A percentile compares a stretch with the other conserved stretches of the same genome.
These are phyloP conservation scores for Hylia prasina DNA, from an alignment of 2,113 vertebrate genomes.

Conservation along the genomic window DNA sequence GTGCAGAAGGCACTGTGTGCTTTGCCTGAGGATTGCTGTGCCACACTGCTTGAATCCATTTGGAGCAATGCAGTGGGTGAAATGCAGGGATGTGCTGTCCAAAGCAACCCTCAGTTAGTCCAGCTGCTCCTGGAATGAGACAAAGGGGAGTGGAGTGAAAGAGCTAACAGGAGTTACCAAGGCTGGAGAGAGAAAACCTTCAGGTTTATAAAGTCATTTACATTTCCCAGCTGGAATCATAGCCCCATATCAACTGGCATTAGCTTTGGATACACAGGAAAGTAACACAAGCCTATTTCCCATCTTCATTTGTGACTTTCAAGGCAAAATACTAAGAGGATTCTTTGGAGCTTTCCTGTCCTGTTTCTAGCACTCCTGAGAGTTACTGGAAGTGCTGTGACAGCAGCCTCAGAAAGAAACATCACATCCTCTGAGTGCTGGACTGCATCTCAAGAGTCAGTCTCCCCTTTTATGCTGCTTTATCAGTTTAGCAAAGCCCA, in stretches of 20 bases:
- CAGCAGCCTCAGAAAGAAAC: not conserved
- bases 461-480: not conserved
- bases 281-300: not conserved
- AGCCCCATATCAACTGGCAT: not conserved
- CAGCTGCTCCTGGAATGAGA: slow-evolving; percentile 41
- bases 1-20: not conserved
- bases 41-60: slow-evolving; percentile 30
- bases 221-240: not conserved
- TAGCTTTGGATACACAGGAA: not conserved
- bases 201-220: not conserved
- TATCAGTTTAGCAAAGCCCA: not conserved
- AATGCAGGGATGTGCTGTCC: slow-evolving; percentile 26
- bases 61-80: slow-evolving; percentile 39
- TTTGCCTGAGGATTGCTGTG: not conserved
- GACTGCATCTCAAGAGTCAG: not conserved
- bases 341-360: not conserved
- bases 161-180: not conserved
- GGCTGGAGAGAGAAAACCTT: not conserved
- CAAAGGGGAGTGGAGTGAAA: not conserved
- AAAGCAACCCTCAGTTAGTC: slow-evolving; percentile 26
- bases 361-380: not conserved
- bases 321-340: not conserved
- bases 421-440: not conserved
- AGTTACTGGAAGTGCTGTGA: not conserved
- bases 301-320: not conserved